Evolutionary conservation across 2,888 invertebrate genomes (phyloP), one percentile per base, ranked within the genome.

Genomic region (Lutraria lutraria): DNA sequence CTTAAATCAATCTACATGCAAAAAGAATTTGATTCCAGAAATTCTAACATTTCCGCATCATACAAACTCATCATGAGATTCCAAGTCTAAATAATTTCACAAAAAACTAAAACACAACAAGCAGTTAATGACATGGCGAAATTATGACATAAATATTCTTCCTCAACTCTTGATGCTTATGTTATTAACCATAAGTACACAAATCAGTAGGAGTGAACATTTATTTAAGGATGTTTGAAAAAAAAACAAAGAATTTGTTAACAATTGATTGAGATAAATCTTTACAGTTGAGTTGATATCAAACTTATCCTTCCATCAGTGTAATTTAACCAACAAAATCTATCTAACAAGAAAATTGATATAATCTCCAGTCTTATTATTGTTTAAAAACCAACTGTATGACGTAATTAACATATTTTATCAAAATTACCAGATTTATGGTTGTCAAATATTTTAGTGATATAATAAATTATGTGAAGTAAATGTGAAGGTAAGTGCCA

Each of bases 381-480:
- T 68, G 63, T 68, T 68, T 68, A 10, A 68, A n/a, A n/a, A 4
- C 63, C 3, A 68, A 68, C n/a, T 25, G 21, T n/a, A 68, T 68
- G 63, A 68, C 63, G 25, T 68, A 68, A 68, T 68, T 25, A 68
- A 68, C 63, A 25, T 68, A n/a, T 25, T 68, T 68, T n/a, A 68
- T 68, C 63, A 68, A 68, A 25, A 68, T 68, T 3, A 10, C 63
- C 3, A 8, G 8, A 25, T n/a, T 68, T 25, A 25, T 68, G 63
- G n/a, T 68, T 68, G 15, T 19, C 25, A 68, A 68, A 6, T 21
- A 25, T 68, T 68, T 25, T 13, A 25, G 25, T 25, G 63, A 68
- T 68, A 63, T n/a, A n/a, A 0, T n/a, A 63, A n/a, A 63, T 68
- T 25, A 8, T 43, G 8, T 43, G 43, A 43, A n/a, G n/a, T n/a